These are phyloP conservation scores for Meloidogyne floridensis DNA, from an alignment of 1,140 invertebrate genomes.

Conservation along the genomic window DNA sequence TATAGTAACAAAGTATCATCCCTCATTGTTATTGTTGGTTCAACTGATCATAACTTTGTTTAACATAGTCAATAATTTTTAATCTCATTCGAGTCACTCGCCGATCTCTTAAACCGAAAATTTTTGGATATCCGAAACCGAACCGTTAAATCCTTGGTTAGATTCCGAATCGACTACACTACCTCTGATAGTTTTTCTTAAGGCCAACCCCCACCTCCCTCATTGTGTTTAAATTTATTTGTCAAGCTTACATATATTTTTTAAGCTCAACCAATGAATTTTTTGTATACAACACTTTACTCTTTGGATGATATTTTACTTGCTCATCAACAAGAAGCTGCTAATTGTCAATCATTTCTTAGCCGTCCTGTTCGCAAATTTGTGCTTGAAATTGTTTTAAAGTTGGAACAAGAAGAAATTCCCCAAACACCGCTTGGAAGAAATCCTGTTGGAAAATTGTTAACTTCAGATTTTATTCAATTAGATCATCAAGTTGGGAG, in stretches of 20 bases:
- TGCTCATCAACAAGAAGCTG: not conserved
- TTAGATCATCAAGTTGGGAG: constrained; percentile 40
- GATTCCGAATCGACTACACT: no score
- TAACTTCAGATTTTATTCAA: constrained; percentile 44
- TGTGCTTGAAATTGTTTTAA: constrained; percentile 41
- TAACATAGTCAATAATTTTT: no score
- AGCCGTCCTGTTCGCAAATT: constrained; percentile 32
- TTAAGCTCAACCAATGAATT: constrained; percentile 53
- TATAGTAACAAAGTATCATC: no score
- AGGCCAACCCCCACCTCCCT: no score
- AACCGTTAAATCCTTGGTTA: no score
- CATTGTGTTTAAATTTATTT: no score
- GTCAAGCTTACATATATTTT: not conserved
- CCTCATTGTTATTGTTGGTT: no score
- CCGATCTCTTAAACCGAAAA: no score
- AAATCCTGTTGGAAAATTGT: constrained; percentile 24
- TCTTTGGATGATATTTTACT: constrained; percentile 30
- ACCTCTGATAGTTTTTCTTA: no score
- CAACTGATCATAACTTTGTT: no score
- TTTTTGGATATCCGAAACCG: no score
- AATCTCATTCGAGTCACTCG: no score
- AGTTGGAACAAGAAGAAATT: constrained; percentile 36
- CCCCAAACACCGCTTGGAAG: not conserved
- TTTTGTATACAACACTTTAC: constrained; percentile 53
- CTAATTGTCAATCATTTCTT: constrained; percentile 19